phyloP scores from a whole-genome alignment of 2,888 invertebrate genomes.

The Zaprionus bogoriensis region DNA sequence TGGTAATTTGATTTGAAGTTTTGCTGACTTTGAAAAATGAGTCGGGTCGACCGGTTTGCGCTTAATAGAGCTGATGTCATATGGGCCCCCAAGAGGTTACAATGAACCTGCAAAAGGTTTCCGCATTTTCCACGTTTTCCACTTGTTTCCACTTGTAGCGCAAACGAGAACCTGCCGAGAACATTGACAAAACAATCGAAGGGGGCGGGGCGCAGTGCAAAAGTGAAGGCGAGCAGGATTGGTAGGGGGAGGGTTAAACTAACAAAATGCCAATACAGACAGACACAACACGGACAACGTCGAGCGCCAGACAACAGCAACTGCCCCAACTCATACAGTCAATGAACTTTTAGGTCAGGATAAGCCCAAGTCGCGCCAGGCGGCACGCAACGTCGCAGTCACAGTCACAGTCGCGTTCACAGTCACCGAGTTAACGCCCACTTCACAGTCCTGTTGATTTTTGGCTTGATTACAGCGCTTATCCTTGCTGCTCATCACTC shows the following conservation, averaged over 20 bases:
- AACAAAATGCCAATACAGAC: slow-evolving; percentile 61
- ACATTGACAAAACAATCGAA: slow-evolving; percentile 63
- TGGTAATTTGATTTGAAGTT: slow-evolving; percentile 31
- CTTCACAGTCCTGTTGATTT: slow-evolving; percentile 15
- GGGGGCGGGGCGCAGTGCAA: slow-evolving; percentile 8
- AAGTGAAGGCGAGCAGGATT: slow-evolving; percentile 19
- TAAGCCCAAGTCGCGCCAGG: slow-evolving; percentile 27
- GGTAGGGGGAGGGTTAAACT: neutral
- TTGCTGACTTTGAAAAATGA: slow-evolving; percentile 64
- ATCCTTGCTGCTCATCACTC: neutral
- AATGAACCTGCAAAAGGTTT: slow-evolving; percentile 37
- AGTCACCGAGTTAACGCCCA: slow-evolving; percentile 24
- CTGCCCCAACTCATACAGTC: slow-evolving; percentile 57
- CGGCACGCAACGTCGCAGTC: slow-evolving; percentile 52
- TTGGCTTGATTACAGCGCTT: slow-evolving; percentile 5
- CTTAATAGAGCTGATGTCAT: slow-evolving; percentile 65
- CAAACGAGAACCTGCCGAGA: slow-evolving; percentile 38
- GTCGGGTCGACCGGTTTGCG: slow-evolving; percentile 65
- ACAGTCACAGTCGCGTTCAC: slow-evolving; percentile 3
- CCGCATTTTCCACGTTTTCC: slow-evolving; percentile 12
- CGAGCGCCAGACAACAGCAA: slow-evolving; percentile 23
- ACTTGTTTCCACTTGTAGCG: slow-evolving; percentile 50
- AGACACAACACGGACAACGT: slow-evolving; percentile 17
- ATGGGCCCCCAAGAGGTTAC: slow-evolving; percentile 48
- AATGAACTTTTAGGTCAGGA: slow-evolving; percentile 70